Percentiles rank a stretch among this genome's conserved stretches.
Conservation (phyloP, 2,113 vertebrate genomes). For the Hyaena hyaena region DNA sequence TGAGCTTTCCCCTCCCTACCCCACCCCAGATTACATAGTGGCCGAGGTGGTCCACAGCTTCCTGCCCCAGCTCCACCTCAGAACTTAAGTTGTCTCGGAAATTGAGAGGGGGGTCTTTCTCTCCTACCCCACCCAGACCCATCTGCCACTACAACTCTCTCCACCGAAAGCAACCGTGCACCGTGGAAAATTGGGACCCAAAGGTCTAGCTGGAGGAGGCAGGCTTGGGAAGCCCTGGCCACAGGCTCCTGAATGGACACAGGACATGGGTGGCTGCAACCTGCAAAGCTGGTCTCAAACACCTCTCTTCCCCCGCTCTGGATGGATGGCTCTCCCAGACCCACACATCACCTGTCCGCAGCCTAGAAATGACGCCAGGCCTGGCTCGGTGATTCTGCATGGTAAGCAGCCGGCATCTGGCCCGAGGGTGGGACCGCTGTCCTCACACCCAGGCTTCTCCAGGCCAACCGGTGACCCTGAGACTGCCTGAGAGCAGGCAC, state of each 20-base stretch:
- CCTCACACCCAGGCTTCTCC: accelerated
- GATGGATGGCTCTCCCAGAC: neutral
- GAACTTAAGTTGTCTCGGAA: neutral
- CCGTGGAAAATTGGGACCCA: neutral
- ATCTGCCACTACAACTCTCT: neutral
- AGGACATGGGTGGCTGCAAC: neutral
- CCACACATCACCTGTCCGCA: neutral
- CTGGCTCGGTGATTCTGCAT: neutral
- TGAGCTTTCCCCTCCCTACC: neutral
- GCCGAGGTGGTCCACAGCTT: neutral
- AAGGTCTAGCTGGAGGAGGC: neutral
- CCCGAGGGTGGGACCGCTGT: neutral
- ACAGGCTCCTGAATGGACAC: neutral
- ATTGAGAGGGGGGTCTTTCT: neutral
- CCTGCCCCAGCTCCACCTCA: neutral
- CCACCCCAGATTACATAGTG: too few species aligned
- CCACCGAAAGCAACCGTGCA: neutral
- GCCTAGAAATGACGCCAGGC: neutral
- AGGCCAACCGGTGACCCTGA: neutral
- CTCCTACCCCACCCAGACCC: neutral
- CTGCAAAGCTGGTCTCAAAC: neutral
- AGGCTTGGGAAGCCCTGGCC: neutral
- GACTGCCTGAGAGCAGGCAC: neutral
- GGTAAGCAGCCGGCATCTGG: neutral
- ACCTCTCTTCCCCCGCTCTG: neutral